phyloP scores from a whole-genome alignment of 2,888 invertebrate genomes.

The Pachliopta kotzebuea region DNA sequence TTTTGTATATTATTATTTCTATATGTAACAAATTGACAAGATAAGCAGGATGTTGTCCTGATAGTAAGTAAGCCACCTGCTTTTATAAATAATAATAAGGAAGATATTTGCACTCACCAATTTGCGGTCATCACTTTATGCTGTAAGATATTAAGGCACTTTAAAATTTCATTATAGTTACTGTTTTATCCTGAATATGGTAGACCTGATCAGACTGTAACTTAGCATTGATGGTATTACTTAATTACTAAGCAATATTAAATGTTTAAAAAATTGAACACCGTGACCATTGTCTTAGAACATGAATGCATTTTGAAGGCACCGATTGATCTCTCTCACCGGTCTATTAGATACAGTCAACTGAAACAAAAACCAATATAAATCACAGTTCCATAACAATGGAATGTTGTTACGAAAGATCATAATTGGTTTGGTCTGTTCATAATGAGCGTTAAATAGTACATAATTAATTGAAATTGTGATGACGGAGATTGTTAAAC shows the following conservation, averaged over 20 bases:
- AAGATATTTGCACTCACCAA: too few species aligned
- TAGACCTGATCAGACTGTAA: too few species aligned
- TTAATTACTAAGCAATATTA: not conserved
- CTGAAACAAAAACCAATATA: slow-evolving; percentile 49
- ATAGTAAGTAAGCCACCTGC: too few species aligned
- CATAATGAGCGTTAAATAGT: slow-evolving; percentile 69
- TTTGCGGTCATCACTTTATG: too few species aligned
- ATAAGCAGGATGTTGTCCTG: too few species aligned
- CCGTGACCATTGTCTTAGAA: slow-evolving; percentile 11
- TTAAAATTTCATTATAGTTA: too few species aligned
- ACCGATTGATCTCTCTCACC: slow-evolving; percentile 29
- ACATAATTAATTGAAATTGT: slow-evolving; percentile 67
- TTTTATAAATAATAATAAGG: too few species aligned
- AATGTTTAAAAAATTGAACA: slow-evolving; percentile 3
- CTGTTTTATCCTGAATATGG: too few species aligned
- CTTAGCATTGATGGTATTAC: too few species aligned
- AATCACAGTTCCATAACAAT: slow-evolving; percentile 47
- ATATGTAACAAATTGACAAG: too few species aligned
- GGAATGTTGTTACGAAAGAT: slow-evolving; percentile 39
- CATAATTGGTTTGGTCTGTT: slow-evolving; percentile 54
- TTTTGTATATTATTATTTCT: too few species aligned
- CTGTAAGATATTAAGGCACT: too few species aligned
- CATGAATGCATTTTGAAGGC: not conserved
- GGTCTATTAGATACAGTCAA: slow-evolving; percentile 31
- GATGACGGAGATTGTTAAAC: slow-evolving; percentile 54